Percentiles rank a stretch among this genome's conserved stretches.
Conservation (phyloP, 2,113 vertebrate species). For the Chionis minor region DNA sequence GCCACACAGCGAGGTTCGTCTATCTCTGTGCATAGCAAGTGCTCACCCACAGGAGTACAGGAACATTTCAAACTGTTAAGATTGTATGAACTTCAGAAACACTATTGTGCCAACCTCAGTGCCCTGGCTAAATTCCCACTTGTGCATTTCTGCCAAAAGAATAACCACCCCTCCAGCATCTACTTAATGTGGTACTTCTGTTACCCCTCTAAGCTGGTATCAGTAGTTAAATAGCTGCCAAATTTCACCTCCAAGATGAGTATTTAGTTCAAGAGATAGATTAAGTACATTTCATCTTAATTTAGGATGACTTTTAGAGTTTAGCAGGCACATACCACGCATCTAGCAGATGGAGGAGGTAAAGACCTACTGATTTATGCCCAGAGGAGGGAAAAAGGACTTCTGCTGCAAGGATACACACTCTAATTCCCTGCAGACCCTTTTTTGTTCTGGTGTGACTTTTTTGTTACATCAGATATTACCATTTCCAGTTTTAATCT, state of each 20-base stretch:
- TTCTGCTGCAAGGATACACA: not conserved
- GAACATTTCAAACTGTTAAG: not conserved
- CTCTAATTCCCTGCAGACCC: not conserved
- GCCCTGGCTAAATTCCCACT: not conserved
- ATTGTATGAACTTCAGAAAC: not conserved
- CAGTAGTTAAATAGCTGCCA: not conserved
- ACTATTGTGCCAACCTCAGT: not conserved
- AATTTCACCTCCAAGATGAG: not conserved
- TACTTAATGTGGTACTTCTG: not conserved
- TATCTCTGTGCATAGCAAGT: not conserved
- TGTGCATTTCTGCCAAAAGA: not conserved
- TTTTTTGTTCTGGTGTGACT: not conserved
- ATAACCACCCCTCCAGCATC: not conserved
- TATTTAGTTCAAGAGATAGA: not conserved
- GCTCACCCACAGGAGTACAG: not conserved
- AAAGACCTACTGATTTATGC: not conserved
- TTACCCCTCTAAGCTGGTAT: not conserved
- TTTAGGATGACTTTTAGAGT: not conserved
- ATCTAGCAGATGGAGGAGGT: not conserved
- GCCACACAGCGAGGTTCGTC: not conserved
- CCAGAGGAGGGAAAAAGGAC: not conserved
- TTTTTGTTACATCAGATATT: not conserved
- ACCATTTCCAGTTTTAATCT: not conserved
- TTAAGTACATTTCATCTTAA: not conserved
- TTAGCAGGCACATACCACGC: not conserved